Percentiles rank a stretch among this genome's conserved stretches.
Conservation (phyloP, 2,113 vertebrate genomes). For the Vidua macroura region DNA sequence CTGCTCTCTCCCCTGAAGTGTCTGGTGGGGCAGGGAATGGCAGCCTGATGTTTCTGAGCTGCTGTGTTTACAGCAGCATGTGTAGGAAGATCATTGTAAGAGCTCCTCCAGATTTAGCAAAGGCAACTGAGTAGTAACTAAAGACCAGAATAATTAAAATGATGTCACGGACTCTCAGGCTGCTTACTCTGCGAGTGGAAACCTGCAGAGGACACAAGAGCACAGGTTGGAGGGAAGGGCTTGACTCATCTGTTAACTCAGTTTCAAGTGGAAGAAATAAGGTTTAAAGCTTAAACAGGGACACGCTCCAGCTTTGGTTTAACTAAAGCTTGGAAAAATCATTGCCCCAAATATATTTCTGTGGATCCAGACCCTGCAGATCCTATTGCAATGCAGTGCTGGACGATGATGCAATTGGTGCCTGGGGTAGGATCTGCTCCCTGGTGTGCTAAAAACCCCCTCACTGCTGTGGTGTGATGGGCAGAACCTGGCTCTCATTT, state of each 20-base stretch:
- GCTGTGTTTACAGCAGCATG: not conserved
- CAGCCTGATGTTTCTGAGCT: not conserved
- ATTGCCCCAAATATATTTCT: not conserved
- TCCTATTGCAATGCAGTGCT: fast-evolving
- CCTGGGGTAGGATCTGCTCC: not conserved
- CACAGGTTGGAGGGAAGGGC: not conserved
- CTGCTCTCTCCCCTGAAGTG: not conserved
- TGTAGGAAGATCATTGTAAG: not conserved
- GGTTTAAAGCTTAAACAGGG: not conserved
- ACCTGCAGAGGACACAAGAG: not conserved
- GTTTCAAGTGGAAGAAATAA: not conserved
- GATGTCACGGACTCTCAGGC: not conserved
- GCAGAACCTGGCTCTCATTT: not conserved
- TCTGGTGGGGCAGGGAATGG: not conserved
- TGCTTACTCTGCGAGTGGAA: not conserved
- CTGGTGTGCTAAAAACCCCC: not conserved
- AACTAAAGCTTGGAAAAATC: not conserved
- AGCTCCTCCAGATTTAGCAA: not conserved
- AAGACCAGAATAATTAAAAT: not conserved
- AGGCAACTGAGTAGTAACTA: not conserved
- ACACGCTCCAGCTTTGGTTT: not conserved
- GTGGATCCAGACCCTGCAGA: not conserved
- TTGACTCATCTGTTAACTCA: slow-evolving; percentile 3
- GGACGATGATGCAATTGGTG: not conserved
- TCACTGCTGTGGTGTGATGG: not conserved